Conservation (phyloP, 2,113 vertebrate species). For the Scalopus aquaticus region DNA sequence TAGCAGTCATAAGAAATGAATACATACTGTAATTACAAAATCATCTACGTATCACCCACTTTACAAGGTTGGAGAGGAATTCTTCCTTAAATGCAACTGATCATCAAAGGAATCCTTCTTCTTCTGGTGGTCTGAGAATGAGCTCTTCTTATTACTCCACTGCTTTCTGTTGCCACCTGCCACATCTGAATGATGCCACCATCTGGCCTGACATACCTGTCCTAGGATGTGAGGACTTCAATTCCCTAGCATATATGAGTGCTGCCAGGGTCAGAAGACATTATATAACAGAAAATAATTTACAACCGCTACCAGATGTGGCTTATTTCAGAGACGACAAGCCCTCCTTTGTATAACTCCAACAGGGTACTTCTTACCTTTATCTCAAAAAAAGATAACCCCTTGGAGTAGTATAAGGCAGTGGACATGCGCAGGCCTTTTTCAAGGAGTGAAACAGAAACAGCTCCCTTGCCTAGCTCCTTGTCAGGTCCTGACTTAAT, state of each 20-base stretch:
- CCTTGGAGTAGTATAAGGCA: not conserved
- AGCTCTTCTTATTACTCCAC: not conserved
- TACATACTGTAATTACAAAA: not conserved
- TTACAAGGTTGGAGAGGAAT: not conserved
- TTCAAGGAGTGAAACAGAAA: not conserved
- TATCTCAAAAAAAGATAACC: not conserved
- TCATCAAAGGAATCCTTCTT: not conserved
- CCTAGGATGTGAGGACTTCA: not conserved
- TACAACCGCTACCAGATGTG: not conserved
- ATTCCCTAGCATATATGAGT: not conserved
- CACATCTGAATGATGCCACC: not conserved
- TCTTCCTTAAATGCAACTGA: not conserved
- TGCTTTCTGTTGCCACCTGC: not conserved
- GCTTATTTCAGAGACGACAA: not conserved
- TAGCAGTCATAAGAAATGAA: not conserved
- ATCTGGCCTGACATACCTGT: not conserved
- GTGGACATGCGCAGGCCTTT: not conserved
- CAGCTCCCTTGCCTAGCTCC: not conserved
- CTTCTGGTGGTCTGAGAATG: not conserved
- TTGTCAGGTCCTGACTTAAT: not conserved
- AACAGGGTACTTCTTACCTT: not conserved
- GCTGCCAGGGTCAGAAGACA: not conserved
- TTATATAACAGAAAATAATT: not conserved
- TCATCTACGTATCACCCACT: not conserved
- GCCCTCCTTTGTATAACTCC: not conserved